A percentile compares a stretch with the other conserved stretches of the same genome.
phyloP scores from a whole-genome alignment of 23 tunicate species.

The Clavelina lepadiformis region DNA sequence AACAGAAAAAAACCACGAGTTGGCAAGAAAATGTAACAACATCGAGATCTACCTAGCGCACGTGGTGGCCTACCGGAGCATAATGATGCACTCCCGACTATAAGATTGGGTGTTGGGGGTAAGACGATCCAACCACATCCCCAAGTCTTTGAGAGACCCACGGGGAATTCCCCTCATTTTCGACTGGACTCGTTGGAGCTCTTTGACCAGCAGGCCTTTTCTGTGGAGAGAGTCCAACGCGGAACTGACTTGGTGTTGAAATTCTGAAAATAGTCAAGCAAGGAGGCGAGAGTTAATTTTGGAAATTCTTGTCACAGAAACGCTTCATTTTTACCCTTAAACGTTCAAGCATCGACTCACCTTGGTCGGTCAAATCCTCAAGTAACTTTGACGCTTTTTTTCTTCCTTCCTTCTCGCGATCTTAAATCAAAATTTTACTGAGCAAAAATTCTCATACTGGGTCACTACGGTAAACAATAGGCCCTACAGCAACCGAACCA shows the following conservation, averaged over 20 bases:
- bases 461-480: no score
- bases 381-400: background rate
- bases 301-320: no score
- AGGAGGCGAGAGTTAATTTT: no score
- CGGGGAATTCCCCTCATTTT: slow-evolving; percentile 10
- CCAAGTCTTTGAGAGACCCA: slow-evolving; percentile 7
- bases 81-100: slow-evolving; percentile 3
- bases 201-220: background rate
- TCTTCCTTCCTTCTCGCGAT: background rate
- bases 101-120: slow-evolving; percentile 5
- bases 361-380: background rate
- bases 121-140: slow-evolving; percentile 3
- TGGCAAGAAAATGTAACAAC: background rate
- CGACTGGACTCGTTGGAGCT: background rate
- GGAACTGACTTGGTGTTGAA: background rate
- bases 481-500: no score
- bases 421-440: background rate
- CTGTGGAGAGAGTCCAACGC: slow-evolving; percentile 2
- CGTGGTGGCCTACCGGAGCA: slow-evolving; percentile 3
- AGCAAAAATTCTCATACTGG: no score
- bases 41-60: background rate
- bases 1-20: background rate
- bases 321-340: no score
- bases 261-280: background rate
- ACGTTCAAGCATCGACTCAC: no score